These are phyloP conservation scores for Lampris incognitus DNA, from an alignment of 2,113 vertebrate genomes.

Conservation along the genomic window DNA sequence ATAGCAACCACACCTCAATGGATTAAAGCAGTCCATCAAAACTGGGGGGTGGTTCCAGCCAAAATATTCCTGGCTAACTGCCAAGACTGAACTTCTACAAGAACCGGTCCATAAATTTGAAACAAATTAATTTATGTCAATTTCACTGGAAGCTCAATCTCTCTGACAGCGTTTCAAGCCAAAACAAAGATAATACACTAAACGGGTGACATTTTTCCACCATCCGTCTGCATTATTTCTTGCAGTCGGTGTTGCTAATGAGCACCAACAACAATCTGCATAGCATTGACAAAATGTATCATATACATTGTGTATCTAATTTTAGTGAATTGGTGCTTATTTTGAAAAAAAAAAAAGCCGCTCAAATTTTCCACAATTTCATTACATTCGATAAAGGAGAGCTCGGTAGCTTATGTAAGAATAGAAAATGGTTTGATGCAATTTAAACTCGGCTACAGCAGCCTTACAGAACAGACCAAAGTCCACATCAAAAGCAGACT, in stretches of 20 bases:
- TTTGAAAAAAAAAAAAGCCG: background rate
- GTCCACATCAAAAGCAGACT: background rate
- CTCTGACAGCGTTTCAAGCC: background rate
- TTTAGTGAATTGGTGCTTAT: too few species aligned
- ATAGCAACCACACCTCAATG: constrained; percentile 13
- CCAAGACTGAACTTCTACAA: background rate
- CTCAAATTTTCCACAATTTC: too few species aligned
- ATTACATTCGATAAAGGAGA: too few species aligned
- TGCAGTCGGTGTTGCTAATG: too few species aligned
- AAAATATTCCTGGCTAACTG: constrained; percentile 1
- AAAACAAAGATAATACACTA: background rate
- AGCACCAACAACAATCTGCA: too few species aligned
- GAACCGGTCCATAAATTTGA: constrained; percentile 22
- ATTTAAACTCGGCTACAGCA: background rate
- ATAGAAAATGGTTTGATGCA: background rate
- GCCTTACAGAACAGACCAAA: background rate
- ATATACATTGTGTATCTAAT: background rate
- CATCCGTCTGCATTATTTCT: too few species aligned
- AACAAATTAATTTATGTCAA: constrained; percentile 4
- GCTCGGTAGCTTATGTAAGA: background rate
- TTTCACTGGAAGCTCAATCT: background rate
- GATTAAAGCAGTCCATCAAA: constrained; percentile 25
- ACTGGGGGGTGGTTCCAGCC: background rate
- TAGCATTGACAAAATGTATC: too few species aligned
- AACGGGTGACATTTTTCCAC: background rate